Evolutionary conservation across 2,888 invertebrate genomes (phyloP), one percentile per base, ranked within the genome.

Genomic region (Pyrrhia umbra): DNA sequence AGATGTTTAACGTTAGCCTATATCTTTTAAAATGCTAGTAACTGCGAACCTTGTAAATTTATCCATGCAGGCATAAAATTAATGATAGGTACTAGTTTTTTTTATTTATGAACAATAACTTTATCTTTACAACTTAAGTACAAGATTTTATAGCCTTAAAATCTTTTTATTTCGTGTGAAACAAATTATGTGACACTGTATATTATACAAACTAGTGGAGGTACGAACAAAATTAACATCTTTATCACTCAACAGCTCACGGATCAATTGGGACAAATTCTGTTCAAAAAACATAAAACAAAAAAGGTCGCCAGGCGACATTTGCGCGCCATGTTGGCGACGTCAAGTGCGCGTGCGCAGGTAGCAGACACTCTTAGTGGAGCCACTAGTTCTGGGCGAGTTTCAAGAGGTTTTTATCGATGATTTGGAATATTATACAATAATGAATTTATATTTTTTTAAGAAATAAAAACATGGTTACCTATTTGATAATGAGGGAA

Each of bases 271-370:
- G 52, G 68, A 80, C 82, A 79, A 80, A 81, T 80, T 82, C 78
- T 79, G 78, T 78, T 70, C 52, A 70, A 72, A 72, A 68, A 72
- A 43, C 9, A 9, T 25, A 43, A 75, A 61, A 70, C 65, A 75
- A 68, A 76, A 77, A 72, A 71, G 67, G 55, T 39, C 27, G 51
- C 49, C 71, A 66, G 81, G 80, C 80, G 83, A 84, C 87, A 85
- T 84, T 85, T 84, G 85, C 80, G 85, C 84, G 87, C 82, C 84
- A 77, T 71, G 81, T 77, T 83, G 88, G 88, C 89, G 88, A 84
- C 89, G 76, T 81, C 82, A 84, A 87, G 87, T 85, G 88, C 84
- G 77, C 74, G 55, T 47, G 83, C 84, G 87, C 88, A 88, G 88
- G 88, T 88, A 88, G 84, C 77, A 67, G 75, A 49, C 65, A 40